These are phyloP conservation scores for Ibycter americanus DNA, from an alignment of 2,797 vertebrate genomes.

Conservation along the genomic window DNA sequence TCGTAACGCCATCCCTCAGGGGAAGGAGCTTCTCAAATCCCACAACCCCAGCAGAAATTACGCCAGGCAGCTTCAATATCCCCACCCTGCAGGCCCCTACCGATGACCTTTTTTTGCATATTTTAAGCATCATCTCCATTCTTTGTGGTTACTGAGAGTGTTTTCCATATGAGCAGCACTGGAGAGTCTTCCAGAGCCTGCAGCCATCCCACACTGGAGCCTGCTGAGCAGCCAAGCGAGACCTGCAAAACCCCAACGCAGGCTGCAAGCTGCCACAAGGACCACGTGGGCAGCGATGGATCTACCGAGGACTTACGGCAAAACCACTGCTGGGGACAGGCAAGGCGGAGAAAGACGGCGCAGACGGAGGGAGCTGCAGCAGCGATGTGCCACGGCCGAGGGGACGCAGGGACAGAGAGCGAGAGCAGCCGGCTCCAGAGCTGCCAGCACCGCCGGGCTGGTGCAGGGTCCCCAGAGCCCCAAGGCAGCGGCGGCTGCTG, in stretches of 20 bases:
- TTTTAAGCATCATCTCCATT: not conserved
- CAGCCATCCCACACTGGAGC: not conserved
- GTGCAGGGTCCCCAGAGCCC: not conserved
- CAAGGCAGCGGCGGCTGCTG: not conserved
- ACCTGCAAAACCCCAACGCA: not conserved
- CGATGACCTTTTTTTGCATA: not conserved
- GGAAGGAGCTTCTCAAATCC: not conserved
- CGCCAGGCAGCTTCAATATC: fast-evolving
- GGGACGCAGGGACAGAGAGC: fast-evolving
- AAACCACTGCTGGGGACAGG: not conserved
- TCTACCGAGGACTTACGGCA: fast-evolving
- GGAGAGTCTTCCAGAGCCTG: not conserved
- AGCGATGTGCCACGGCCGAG: fast-evolving
- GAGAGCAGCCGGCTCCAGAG: not conserved
- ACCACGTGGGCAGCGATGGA: not conserved
- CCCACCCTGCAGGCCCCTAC: not conserved
- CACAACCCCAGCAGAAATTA: not conserved
- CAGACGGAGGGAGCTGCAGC: not conserved
- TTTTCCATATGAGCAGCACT: constrained; percentile 20
- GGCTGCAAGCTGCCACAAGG: not conserved
- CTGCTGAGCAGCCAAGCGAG: constrained; percentile 29
- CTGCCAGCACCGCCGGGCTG: not conserved
- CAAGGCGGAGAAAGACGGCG: fast-evolving
- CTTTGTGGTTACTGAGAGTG: not conserved
- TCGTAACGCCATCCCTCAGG: fast-evolving